These are phyloP conservation scores for Erpetoichthys calabaricus DNA, from an alignment of 2,797 vertebrate genomes.

Conservation along the genomic window DNA sequence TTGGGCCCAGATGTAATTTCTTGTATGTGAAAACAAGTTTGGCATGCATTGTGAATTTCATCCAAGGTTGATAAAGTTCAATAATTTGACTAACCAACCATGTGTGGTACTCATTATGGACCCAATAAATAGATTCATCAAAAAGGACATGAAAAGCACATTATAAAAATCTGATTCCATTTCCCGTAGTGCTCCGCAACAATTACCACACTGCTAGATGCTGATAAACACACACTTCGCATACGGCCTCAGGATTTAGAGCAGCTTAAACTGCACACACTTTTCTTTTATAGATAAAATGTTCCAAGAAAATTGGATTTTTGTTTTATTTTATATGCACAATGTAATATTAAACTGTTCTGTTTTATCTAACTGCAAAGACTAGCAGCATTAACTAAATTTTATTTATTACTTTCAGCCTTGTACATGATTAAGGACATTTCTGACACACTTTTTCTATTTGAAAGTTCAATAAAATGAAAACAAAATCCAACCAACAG, in stretches of 20 bases:
- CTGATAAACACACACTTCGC: too few relatives aligned
- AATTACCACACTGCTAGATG: slow-evolving; percentile 8
- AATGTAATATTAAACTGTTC: too few relatives aligned
- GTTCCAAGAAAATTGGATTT: not conserved
- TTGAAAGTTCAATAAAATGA: too few relatives aligned
- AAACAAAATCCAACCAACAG: too few relatives aligned
- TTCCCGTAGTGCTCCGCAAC: slow-evolving; percentile 33
- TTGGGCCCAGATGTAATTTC: slow-evolving; percentile 60
- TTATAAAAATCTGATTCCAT: slow-evolving; percentile 46
- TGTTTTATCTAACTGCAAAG: too few relatives aligned
- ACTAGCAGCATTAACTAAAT: too few relatives aligned
- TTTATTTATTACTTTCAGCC: too few relatives aligned
- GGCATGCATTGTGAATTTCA: slow-evolving; percentile 67
- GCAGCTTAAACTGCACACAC: not conserved
- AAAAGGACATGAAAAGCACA: slow-evolving; percentile 57
- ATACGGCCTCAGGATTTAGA: too few relatives aligned
- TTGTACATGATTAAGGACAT: too few relatives aligned
- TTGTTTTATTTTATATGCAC: not conserved
- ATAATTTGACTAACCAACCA: slow-evolving; percentile 88
- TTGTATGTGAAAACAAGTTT: slow-evolving; percentile 66
- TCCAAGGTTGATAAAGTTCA: slow-evolving; percentile 88
- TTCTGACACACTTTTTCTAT: too few relatives aligned
- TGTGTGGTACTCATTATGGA: slow-evolving; percentile 70
- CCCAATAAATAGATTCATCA: slow-evolving; percentile 89
- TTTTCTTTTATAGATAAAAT: slow-evolving; percentile 7